Conservation (phyloP, 1,140 invertebrate genomes). For the Pentalonia nigronervosa region DNA sequence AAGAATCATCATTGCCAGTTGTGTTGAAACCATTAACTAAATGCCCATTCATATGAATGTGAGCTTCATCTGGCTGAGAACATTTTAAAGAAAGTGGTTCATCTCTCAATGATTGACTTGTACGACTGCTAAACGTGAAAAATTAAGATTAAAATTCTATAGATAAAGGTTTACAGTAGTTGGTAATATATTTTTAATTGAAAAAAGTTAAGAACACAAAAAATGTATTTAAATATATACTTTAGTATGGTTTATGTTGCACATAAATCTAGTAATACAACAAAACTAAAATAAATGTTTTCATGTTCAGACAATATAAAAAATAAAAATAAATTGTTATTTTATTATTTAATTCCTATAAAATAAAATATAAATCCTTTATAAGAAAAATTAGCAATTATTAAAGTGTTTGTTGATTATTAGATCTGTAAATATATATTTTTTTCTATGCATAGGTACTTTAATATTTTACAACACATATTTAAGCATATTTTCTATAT, state of each 20-base stretch:
- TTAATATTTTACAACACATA: too few relatives aligned
- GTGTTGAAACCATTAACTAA: constrained; percentile 66
- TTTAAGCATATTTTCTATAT: too few relatives aligned
- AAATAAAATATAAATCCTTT: too few relatives aligned
- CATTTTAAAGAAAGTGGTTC: constrained; percentile 81
- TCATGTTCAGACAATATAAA: too few relatives aligned
- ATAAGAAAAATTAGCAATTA: too few relatives aligned
- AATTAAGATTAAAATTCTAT: background rate
- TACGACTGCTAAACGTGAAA: constrained; percentile 63
- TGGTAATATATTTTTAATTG: background rate
- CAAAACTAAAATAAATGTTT: background rate
- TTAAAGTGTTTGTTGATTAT: too few relatives aligned
- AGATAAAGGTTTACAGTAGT: background rate
- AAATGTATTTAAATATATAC: too few relatives aligned
- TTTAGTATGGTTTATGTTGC: background rate
- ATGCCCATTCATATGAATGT: constrained; percentile 65
- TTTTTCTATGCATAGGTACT: too few relatives aligned
- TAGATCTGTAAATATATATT: too few relatives aligned
- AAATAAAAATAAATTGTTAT: too few relatives aligned
- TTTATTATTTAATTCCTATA: too few relatives aligned
- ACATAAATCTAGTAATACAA: background rate
- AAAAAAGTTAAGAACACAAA: too few relatives aligned
- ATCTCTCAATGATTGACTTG: constrained; percentile 78
- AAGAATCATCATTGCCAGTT: constrained; percentile 64
- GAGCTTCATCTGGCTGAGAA: constrained; percentile 68